Evolutionary conservation across 2,888 invertebrate species (phyloP).

Genomic region (Drosophila parthenogenetica): DNA sequence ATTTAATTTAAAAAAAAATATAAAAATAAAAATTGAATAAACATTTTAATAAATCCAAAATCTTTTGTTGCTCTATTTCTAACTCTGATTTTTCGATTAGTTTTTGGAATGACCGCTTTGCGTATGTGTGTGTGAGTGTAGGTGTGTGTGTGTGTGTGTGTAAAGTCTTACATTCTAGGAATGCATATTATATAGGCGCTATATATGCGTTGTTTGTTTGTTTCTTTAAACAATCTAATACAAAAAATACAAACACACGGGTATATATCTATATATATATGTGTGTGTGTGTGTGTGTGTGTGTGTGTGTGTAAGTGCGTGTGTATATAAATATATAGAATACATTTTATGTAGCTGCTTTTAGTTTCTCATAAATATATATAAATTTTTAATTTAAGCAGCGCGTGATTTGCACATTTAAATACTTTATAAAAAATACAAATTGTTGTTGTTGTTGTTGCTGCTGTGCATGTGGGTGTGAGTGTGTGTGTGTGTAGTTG

Average conservation of each 20-base stretch:
- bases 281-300: slow-evolving; percentile 15
- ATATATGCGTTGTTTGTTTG: slow-evolving; percentile 28
- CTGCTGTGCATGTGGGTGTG: slow-evolving; percentile 42
- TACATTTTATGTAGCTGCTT: slow-evolving; percentile 61
- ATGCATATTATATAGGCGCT: slow-evolving; percentile 55
- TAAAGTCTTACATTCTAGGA: slow-evolving; percentile 61
- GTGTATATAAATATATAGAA: slow-evolving; percentile 43
- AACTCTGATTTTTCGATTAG: slow-evolving; percentile 8
- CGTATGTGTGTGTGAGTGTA: slow-evolving; percentile 26
- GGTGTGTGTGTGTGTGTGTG: slow-evolving; percentile 16
- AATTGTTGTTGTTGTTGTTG: slow-evolving; percentile 53
- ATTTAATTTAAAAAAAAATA: too few species aligned
- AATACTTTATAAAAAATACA: slow-evolving; percentile 80
- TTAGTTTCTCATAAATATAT: neutral
- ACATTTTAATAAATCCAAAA: too few species aligned
- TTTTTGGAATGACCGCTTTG: slow-evolving; percentile 68
- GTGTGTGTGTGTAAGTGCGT: slow-evolving; percentile 14
- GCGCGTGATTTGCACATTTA: slow-evolving; percentile 50
- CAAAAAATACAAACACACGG: slow-evolving; percentile 47
- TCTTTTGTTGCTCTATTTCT: too few species aligned
- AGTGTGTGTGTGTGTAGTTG: slow-evolving; percentile 32
- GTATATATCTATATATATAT: too few species aligned
- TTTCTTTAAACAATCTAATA: slow-evolving; percentile 39
- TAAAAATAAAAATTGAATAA: too few species aligned
- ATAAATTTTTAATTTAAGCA: slow-evolving; percentile 21